Evolutionary conservation across 2,113 vertebrate genomes (phyloP).

Genomic region (Plectropomus leopardus): DNA sequence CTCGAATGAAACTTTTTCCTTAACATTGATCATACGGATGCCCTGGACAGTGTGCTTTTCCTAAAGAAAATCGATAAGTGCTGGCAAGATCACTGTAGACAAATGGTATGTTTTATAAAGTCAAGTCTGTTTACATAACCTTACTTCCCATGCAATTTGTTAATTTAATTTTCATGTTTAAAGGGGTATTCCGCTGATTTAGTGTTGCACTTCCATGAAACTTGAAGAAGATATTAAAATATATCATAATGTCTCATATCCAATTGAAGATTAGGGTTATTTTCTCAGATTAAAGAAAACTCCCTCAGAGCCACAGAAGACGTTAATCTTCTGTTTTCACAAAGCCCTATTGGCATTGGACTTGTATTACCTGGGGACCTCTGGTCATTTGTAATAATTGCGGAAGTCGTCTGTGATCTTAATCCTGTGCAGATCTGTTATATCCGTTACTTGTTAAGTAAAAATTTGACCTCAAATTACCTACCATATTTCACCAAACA

Average conservation of each 20-base stretch:
- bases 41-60: slow-evolving; percentile 98
- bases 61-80: slow-evolving; percentile 99
- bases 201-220: not conserved
- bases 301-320: too few species aligned
- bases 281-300: not conserved
- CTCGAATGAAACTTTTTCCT: slow-evolving; percentile 75
- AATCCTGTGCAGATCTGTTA: too few species aligned
- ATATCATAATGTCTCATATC: too few species aligned
- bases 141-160: slow-evolving; percentile 10
- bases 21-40: slow-evolving; percentile 90
- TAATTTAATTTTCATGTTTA: not conserved
- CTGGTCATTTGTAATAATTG: too few species aligned
- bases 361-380: too few species aligned
- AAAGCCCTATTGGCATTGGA: too few species aligned
- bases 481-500: too few species aligned
- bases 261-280: not conserved
- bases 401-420: too few species aligned
- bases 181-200: not conserved
- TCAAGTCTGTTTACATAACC: not conserved
- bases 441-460: too few species aligned
- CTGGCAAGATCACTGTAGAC: slow-evolving; percentile 99
- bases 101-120: slow-evolving; percentile 90
- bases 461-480: too few species aligned
- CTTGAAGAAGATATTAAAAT: not conserved
- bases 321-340: too few species aligned